phyloP scores from a whole-genome alignment of 30 jellyfish, hydroid and myxozoan species.

The Phacellophora camtschatica region DNA sequence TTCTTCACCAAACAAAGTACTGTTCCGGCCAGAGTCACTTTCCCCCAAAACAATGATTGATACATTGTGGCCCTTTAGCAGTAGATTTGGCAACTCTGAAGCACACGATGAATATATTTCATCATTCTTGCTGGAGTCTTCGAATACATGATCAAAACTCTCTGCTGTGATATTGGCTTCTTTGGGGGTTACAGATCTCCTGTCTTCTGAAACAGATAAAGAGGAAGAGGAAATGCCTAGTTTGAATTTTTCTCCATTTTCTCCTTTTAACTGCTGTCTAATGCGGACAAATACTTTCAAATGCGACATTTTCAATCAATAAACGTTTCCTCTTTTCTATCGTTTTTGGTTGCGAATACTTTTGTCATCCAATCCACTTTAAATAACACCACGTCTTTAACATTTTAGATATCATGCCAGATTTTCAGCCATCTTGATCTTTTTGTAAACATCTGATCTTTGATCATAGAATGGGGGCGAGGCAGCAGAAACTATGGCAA shows the following conservation, averaged over 20 bases:
- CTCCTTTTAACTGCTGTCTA: constrained; percentile 33
- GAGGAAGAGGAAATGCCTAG: background rate
- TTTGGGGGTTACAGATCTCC: background rate
- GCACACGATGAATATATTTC: constrained; percentile 34
- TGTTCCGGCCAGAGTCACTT: constrained; percentile 38
- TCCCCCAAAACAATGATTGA: constrained; percentile 49
- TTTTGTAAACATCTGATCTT: background rate
- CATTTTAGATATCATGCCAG: too few relatives aligned
- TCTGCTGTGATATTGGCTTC: background rate
- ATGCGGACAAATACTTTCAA: constrained; percentile 42
- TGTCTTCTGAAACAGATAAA: background rate
- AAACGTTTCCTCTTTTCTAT: background rate
- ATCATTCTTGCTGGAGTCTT: constrained; percentile 24
- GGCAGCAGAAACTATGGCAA: background rate
- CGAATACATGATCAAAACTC: constrained; percentile 39
- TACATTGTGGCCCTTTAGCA: constrained; percentile 33
- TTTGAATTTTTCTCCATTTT: constrained; percentile 48
- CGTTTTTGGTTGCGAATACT: background rate
- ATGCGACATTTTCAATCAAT: constrained; percentile 31
- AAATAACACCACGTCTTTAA: too few relatives aligned
- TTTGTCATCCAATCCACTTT: background rate
- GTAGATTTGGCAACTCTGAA: constrained; percentile 9
- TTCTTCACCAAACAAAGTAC: constrained; percentile 55
- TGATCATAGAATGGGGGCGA: background rate
- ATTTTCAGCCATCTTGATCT: too few relatives aligned